Base-by-base conservation (phyloP, 2,888 invertebrate species). In the Tridacna gigas region DNA sequence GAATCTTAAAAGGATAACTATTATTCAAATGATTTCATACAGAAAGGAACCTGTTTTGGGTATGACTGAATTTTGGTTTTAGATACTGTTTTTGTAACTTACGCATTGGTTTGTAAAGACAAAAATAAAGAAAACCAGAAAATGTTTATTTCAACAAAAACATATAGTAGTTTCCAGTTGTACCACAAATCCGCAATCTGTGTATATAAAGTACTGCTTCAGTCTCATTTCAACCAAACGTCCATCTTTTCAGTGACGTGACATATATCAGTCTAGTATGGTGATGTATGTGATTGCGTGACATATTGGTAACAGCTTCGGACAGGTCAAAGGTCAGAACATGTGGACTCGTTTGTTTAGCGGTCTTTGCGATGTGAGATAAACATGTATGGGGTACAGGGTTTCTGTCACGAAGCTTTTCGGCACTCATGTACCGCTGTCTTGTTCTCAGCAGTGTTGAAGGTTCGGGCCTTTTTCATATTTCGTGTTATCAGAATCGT, bases 271-370 rank as follows among this genome's bases (percentile, higher is more conserved):
- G 37, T 37, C 37, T 37, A 37, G 37, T 37, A 7, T 37, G 3
- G 37, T 37, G 37, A 37, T 37, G 7, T 63, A 63, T 22, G 63
- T n/a, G 22, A 22, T 63, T 26, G 26, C 20, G 12, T n/a, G 71
- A 71, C 71, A 71, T 48, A 22, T 51, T 71, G 51, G 48, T 51
- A 71, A 71, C 47, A 51, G 69, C 71, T 60, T 71, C 28, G 51
- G 45, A 61, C 22, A 69, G 85, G 77, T 85, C 77, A 82, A 74
- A 82, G 85, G 82, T 85, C 82, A 85, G 12, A 60, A 74, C 82
- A 82, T 82, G 82, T 75, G 61, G 56, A 76, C 63, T 82, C 85
- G 74, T 85, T 85, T 85, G 85, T 82, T 60, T 56, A 20, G n/a
- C 26, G 48, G 56, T 78, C 61, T 20, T 51, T 22, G 51, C 3